phyloP scores from a whole-genome alignment of 2,888 invertebrate genomes.

The Ennomos fuscantarius region DNA sequence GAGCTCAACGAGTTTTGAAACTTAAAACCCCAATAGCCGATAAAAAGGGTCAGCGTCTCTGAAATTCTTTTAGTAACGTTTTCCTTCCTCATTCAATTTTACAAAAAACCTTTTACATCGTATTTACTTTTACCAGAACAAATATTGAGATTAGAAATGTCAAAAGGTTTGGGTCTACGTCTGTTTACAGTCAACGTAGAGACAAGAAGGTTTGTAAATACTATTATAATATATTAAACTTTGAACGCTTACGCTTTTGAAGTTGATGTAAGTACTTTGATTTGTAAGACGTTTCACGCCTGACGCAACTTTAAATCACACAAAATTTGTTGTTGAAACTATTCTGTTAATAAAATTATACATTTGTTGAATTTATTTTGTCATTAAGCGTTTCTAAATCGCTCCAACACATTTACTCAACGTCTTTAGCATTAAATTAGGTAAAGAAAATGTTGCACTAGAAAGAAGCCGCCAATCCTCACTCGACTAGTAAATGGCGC shows the following conservation, averaged over 20 bases:
- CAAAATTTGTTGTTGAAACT: too few relatives aligned
- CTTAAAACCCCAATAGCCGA: background rate
- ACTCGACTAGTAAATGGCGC: conserved; percentile 33
- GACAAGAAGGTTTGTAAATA: conserved; percentile 18
- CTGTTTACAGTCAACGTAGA: conserved; percentile 17
- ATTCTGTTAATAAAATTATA: too few relatives aligned
- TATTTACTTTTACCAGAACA: conserved; percentile 22
- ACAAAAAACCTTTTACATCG: conserved; percentile 26
- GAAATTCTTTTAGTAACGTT: conserved; percentile 18
- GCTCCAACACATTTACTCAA: too few relatives aligned
- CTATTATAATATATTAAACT: conserved; percentile 10
- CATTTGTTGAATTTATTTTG: too few relatives aligned
- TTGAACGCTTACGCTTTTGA: background rate
- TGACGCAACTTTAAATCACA: too few relatives aligned
- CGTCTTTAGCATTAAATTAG: background rate
- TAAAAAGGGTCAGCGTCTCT: conserved; percentile 9
- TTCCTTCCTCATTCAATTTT: conserved; percentile 26
- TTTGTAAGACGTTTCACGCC: background rate
- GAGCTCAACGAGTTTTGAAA: background rate
- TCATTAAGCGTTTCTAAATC: too few relatives aligned
- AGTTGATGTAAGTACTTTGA: too few relatives aligned
- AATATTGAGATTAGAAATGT: conserved; percentile 23
- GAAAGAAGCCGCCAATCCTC: conserved; percentile 11
- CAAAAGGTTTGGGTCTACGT: conserved; percentile 25
- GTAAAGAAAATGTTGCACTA: conserved; percentile 1